Base-by-base conservation (phyloP, 2,113 vertebrate species). In the Trichomycterus rosablanca region DNA sequence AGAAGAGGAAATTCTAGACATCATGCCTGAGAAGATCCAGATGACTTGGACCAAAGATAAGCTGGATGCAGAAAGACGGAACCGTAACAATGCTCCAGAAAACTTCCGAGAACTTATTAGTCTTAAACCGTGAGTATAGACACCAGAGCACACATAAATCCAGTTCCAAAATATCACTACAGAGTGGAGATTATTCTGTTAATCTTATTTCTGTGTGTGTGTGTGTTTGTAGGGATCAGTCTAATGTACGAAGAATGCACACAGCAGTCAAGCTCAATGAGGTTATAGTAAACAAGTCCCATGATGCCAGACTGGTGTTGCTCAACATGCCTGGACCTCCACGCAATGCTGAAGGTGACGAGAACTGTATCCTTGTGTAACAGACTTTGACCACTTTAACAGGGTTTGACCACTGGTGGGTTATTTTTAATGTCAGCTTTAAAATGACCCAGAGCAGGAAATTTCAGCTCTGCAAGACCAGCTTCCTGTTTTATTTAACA, bases 271-370 rank as follows among this genome's bases (percentile, higher is more conserved):
- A 97, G 73, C 87, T 99, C 7, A 99, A 99, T 3, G 96, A 99
- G 82, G 96, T 97, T 2, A 95, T 97, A 43, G 94, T 99, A 62
- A 96, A 92, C 66, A 87, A 87, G 57, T 99, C 94, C 49, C 96
- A 99, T 0, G 94, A 97, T n/a, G 94, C 94, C 66, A 90, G 91
- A 67, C 81, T 99, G 46, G 96, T 99, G 68, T 88, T 98, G 18
- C 90, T 99, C 66, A 99, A 99, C 85, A 99, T 99, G 96, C 96
- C 96, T 0, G 96, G 94, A 6, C 95, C 96, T n/a, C 96, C 95
- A 3, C 93, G 92, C 63, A 93, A 95, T 67, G 82, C 84, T 0
- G 94, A 94, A 2, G 94, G 94, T 14, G 94, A 99, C 56, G 96
- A 99, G 77, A 99, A 99, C 79, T 99, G 94, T 97, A 98, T 97